Percentiles rank a stretch among this genome's conserved stretches.
Conservation (phyloP, 2,113 vertebrate genomes). For the Alouatta palliata region DNA sequence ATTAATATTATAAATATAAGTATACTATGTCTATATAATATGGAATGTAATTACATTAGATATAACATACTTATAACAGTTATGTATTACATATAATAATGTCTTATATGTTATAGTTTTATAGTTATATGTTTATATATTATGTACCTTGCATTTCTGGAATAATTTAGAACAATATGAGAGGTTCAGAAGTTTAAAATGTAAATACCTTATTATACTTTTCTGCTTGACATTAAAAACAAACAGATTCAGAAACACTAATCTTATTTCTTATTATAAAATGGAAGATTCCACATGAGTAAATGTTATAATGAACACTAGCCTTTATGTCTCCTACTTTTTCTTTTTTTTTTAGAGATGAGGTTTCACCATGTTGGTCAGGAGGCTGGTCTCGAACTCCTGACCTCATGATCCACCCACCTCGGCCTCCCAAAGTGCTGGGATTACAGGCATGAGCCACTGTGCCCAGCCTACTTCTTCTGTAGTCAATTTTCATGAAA, state of each 20-base stretch:
- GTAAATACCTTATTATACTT: constrained; percentile 34
- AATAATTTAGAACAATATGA: not conserved
- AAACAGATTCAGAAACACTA: constrained; percentile 25
- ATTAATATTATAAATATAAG: not conserved
- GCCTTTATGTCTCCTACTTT: not conserved
- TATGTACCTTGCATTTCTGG: not conserved
- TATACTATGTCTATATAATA: not conserved
- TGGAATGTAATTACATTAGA: not conserved
- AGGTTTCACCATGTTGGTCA: too few relatives aligned
- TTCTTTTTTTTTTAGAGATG: not conserved
- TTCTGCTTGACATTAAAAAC: constrained; percentile 38
- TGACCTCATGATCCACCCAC: too few relatives aligned
- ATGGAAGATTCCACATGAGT: not conserved
- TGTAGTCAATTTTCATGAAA: constrained; percentile 8
- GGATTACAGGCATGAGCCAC: too few relatives aligned
- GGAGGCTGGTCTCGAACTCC: too few relatives aligned
- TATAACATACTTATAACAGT: not conserved
- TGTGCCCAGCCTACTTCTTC: not conserved
- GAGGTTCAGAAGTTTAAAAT: not conserved
- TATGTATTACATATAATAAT: not conserved
- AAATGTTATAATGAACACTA: not conserved
- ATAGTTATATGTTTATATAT: not conserved
- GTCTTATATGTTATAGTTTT: not conserved
- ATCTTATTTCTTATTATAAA: constrained; percentile 49
- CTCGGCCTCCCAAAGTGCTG: too few relatives aligned